Percentiles rank a stretch among this genome's conserved stretches.
Conservation (phyloP, 2,888 invertebrate genomes). For the Parthenolecanium corni region DNA sequence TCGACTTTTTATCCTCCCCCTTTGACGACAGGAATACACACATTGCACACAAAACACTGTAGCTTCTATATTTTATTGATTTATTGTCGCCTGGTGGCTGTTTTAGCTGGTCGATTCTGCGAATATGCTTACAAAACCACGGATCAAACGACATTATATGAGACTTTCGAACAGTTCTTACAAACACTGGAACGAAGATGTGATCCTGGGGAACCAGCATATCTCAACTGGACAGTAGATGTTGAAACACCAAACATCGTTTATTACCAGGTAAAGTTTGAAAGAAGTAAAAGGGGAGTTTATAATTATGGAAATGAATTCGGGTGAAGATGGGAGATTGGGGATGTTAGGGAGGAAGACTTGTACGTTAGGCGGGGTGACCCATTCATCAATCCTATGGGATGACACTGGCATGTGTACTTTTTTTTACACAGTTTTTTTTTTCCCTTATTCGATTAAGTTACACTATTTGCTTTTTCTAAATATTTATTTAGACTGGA, state of each 20-base stretch:
- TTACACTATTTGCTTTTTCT: no score
- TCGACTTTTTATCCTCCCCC: no score
- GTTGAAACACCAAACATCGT: slow-evolving; percentile 69
- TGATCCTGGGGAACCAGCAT: slow-evolving; percentile 60
- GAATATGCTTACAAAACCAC: slow-evolving; percentile 72
- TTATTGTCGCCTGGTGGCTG: not conserved
- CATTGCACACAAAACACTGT: not conserved
- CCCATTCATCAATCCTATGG: no score
- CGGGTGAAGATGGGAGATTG: no score
- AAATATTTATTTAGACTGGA: no score
- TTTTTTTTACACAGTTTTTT: no score
- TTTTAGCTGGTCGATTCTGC: slow-evolving; percentile 66
- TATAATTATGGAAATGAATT: slow-evolving; percentile 63
- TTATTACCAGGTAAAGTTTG: slow-evolving; percentile 69
- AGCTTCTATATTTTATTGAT: no score
- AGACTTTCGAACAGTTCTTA: slow-evolving; percentile 66
- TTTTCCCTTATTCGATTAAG: no score
- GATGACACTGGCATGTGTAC: no score
- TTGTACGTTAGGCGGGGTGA: no score
- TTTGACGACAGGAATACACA: not conserved
- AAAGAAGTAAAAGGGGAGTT: slow-evolving; percentile 69
- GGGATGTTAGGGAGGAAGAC: no score
- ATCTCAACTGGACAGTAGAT: slow-evolving; percentile 74
- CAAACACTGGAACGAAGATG: slow-evolving; percentile 64
- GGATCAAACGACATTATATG: slow-evolving; percentile 58